Base-by-base conservation (phyloP, 2,113 vertebrate species). In the Dromaius novaehollandiae region DNA sequence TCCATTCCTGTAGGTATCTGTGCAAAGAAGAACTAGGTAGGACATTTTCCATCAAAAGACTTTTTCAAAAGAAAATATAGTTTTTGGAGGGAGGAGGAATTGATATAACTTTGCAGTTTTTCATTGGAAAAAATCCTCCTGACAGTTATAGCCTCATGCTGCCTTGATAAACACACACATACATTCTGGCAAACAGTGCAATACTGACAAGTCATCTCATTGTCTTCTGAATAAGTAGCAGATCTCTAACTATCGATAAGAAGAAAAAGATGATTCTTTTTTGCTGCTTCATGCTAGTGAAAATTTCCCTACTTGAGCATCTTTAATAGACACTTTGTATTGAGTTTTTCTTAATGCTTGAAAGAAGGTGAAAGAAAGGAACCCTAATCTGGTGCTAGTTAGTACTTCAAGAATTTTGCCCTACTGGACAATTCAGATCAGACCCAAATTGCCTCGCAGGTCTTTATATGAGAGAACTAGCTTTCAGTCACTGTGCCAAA, bases 251-350 rank as follows among this genome's bases (percentile, higher is more conserved):
- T 21, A 80, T 30, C 3, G 1, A 17, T 56, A 82, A 73, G 34
- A 73, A 89, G 63, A 68, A 93, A 65, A 65, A 96, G 48, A 85
- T 82, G 16, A 85, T 75, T 70, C 20, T 78, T 53, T 77, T 71
- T 76, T 95, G 70, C 83, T 95, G n/a, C 81, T 82, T 95, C 70
- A 58, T 11, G 15, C n/a, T 26, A 24, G 63, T 73, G 70, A 92
- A 75, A 82, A 85, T 60, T 81, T 79, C 38, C 61, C 26, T 76
- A 8, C 74, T 50, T 56, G 46, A 88, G 42, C 32, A 64, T 90
- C 80, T 86, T 77, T 76, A 91, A 65, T 53, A 65, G 61, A 58
- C 42, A n/a, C 77, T 87, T 88, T 44, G 1, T 71, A 63, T 44
- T 42, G 63, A 56, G 9, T 73, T 53, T 40, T 95, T 69, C 26